These are phyloP conservation scores for Drosophila willistoni DNA, from an alignment of 1,140 invertebrate species.

Conservation along the genomic window DNA sequence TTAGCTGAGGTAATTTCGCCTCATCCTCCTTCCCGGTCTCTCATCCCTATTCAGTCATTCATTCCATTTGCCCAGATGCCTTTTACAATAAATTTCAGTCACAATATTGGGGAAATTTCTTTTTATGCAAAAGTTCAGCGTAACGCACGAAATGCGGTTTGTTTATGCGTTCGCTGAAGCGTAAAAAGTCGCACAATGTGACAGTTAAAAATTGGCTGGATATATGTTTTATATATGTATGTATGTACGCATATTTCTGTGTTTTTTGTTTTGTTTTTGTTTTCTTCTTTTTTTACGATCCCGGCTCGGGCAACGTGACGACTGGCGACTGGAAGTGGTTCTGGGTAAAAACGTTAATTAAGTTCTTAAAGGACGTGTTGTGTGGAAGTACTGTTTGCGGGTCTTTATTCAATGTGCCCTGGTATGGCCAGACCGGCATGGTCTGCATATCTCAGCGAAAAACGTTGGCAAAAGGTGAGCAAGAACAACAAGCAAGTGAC, in stretches of 20 bases:
- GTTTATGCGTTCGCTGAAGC: slow-evolving; percentile 73
- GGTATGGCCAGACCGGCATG: background rate
- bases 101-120: slow-evolving; percentile 68
- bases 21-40: background rate
- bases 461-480: background rate
- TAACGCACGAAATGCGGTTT: slow-evolving; percentile 56
- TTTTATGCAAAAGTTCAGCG: slow-evolving; percentile 6
- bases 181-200: slow-evolving; percentile 72
- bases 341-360: slow-evolving; percentile 53
- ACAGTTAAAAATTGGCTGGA: slow-evolving; percentile 72
- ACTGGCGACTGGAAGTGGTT: background rate
- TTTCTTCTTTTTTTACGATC: background rate
- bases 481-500: slow-evolving; percentile 5
- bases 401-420: slow-evolving; percentile 20
- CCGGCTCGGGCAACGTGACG: background rate
- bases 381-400: slow-evolving; percentile 26
- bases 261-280: background rate
- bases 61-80: background rate
- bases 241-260: slow-evolving; percentile 5
- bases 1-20: slow-evolving; percentile 37
- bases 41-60: background rate
- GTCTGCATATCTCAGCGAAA: slow-evolving; percentile 21
- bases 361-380: slow-evolving; percentile 61
- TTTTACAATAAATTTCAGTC: slow-evolving; percentile 46
- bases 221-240: slow-evolving; percentile 54